Base-by-base conservation (phyloP, 2,797 vertebrate species). In the Columba guinea region DNA sequence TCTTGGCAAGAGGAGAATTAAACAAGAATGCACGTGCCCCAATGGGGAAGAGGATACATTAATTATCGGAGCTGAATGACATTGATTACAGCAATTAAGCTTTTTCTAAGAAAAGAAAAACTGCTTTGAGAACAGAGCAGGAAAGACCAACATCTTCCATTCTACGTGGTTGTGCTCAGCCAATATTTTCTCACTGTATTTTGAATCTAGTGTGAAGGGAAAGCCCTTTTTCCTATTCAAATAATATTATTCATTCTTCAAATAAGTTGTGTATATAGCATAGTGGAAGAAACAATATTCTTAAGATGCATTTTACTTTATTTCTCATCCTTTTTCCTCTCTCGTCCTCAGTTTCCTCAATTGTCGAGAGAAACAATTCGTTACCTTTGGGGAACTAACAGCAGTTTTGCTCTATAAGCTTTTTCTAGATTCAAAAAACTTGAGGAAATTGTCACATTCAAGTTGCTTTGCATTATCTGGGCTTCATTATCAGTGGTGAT, bases 1-100 rank as follows among this genome's bases (percentile, higher is more conserved):
- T 95, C 80, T 94, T 56, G 77, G 65, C 67, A 88, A 95, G 94
- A 68, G n/a, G 34, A 96, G 87, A 86, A 94, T 94, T 91, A 49
- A 91, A 83, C 82, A 89, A 69, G 91, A 92, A 82, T 92, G 70
- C 17, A 0, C 58, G n/a, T 73, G 73, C 51, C 80, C 79, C 79
- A 21, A 0, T 69, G 84, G 77, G 85, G 83, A 68, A 90, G 93
- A 95, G 90, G 93, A 91, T 81, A 52, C 55, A n/a, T 51, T 89
- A 74, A 80, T 96, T 95, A 68, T 17, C 68, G 27, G 56, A 88
- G 62, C 69, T 90, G 76, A 93, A 64, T 86, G 79, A 84, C 94
- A 91, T 35, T 93, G 90, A 94, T 94, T 94, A 65, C 64, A 37
- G 82, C 62, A 93, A 91, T 95, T 94, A 95, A 90, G 60, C 8